A percentile compares a stretch with the other conserved stretches of the same genome.
Conservation (phyloP, 2,113 vertebrate genomes). For the Collichthys lucidus region DNA sequence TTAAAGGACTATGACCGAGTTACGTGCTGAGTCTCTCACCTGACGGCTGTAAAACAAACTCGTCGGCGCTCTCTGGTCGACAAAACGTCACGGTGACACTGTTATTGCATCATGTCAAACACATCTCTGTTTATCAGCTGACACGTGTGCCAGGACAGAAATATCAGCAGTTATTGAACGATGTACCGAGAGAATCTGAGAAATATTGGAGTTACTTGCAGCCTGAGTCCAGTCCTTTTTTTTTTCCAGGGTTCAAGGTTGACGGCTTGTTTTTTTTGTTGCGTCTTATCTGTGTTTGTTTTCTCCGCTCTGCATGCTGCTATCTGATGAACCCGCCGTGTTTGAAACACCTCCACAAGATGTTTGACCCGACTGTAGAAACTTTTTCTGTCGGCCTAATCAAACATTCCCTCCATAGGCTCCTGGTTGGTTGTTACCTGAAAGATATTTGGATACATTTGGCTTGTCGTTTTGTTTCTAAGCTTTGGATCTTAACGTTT, state of each 20-base stretch:
- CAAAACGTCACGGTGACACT: not conserved
- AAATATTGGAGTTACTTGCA: not conserved
- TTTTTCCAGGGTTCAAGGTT: conserved; percentile 6
- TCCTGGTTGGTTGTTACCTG: too few species aligned
- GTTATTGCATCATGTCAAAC: not conserved
- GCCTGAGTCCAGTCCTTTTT: not conserved
- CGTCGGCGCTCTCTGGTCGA: not conserved
- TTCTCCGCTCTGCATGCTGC: not conserved
- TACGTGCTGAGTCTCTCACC: not conserved
- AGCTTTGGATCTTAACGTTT: too few species aligned
- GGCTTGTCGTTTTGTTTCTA: not conserved
- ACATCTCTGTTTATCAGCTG: not conserved
- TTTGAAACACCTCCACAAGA: not conserved
- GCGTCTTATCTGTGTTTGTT: not conserved
- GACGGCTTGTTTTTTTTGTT: not conserved
- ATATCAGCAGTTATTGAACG: not conserved
- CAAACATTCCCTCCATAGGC: not conserved
- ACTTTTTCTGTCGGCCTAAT: not conserved
- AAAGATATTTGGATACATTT: not conserved
- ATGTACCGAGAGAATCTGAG: not conserved
- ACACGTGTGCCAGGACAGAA: not conserved
- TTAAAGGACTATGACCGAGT: not conserved
- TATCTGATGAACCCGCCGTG: conserved; percentile 8
- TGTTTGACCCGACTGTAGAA: not conserved
- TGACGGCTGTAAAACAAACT: not conserved